Evolutionary conservation across 2,888 invertebrate genomes (phyloP).

Genomic region (Drosophila tripunctata): DNA sequence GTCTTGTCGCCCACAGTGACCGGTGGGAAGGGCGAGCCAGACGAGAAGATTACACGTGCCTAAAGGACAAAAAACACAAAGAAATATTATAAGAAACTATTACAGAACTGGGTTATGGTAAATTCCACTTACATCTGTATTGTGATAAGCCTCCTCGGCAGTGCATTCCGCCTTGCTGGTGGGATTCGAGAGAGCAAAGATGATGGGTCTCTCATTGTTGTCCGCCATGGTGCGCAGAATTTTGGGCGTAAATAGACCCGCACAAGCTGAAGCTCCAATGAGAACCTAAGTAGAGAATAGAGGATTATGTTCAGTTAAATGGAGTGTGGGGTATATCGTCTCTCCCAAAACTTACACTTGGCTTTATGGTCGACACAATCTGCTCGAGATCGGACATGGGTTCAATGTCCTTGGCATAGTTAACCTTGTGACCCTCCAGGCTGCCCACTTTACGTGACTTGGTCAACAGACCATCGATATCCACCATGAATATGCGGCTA

Average conservation of each 20-base stretch:
- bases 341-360: constrained; percentile 90
- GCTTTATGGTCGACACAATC: constrained; percentile 93
- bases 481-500: constrained; percentile 97
- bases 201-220: constrained; percentile 94
- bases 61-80: constrained; percentile 80
- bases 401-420: constrained; percentile 91
- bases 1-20: constrained; percentile 91
- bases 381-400: constrained; percentile 91
- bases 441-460: constrained; percentile 87
- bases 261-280: constrained; percentile 95
- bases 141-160: constrained; percentile 95
- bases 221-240: constrained; percentile 94
- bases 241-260: constrained; percentile 95
- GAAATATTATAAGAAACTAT: background rate
- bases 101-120: too few relatives aligned
- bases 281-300: constrained; percentile 78
- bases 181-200: constrained; percentile 99
- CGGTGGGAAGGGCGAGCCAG: constrained; percentile 97
- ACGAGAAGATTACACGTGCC: constrained; percentile 97
- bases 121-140: constrained; percentile 91
- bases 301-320: too few relatives aligned
- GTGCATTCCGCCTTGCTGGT: constrained; percentile 99
- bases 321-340: too few relatives aligned
- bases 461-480: constrained; percentile 95
- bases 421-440: constrained; percentile 88